phyloP scores from a whole-genome alignment of 2,113 vertebrate genomes.

The Leptobrachium ailaonicum region DNA sequence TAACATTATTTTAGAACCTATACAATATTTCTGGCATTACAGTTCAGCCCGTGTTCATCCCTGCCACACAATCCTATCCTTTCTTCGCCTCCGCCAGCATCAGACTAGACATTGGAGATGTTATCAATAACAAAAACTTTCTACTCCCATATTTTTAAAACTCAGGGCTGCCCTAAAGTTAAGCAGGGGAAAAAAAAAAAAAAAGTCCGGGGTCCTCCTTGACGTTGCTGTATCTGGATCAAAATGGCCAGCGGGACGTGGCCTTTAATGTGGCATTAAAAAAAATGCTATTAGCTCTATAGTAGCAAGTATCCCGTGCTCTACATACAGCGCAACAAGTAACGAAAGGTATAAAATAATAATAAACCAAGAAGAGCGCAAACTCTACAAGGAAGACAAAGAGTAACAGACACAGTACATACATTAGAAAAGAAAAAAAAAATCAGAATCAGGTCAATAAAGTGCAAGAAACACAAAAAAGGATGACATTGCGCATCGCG shows the following conservation, averaged over 20 bases:
- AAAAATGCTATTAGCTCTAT: neutral
- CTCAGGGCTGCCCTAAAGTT: slow-evolving; percentile 66
- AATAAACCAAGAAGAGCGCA: no score
- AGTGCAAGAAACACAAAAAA: no score
- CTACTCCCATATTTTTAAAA: slow-evolving; percentile 63
- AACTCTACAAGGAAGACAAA: no score
- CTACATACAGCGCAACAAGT: no score
- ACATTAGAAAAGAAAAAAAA: no score
- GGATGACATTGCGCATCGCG: no score
- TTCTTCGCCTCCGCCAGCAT: slow-evolving; percentile 59
- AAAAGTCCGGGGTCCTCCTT: slow-evolving; percentile 46
- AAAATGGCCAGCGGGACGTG: slow-evolving; percentile 50
- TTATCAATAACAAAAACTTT: slow-evolving; percentile 66
- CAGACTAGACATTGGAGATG: slow-evolving; percentile 70
- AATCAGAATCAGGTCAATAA: no score
- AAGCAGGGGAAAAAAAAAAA: slow-evolving; percentile 65
- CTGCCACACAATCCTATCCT: slow-evolving; percentile 51
- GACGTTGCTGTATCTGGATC: slow-evolving; percentile 47
- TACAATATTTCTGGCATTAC: slow-evolving; percentile 25
- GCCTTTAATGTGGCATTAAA: neutral
- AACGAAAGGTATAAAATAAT: no score
- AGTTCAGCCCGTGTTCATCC: slow-evolving; percentile 56
- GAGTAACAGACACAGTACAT: no score
- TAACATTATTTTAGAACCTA: no score
- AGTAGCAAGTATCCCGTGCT: no score